A percentile compares a stretch with the other conserved stretches of the same genome.
Conservation (phyloP, 2,888 invertebrate genomes). For the Malthinus flaveolus region DNA sequence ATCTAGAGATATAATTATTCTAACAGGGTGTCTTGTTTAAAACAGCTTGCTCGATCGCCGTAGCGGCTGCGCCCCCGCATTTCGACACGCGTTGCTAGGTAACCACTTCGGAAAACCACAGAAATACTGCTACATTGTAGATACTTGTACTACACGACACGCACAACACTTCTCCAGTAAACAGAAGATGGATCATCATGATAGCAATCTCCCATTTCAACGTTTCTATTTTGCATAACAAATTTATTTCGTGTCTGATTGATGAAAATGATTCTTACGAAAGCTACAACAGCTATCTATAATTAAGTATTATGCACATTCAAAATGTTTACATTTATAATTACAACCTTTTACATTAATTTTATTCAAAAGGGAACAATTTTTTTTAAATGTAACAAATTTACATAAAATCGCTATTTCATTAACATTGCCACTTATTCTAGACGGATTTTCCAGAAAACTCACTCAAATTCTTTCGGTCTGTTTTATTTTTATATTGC, state of each 20-base stretch:
- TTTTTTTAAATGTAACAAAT: too few species aligned
- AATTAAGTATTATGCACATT: too few species aligned
- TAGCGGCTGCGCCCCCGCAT: conserved; percentile 43
- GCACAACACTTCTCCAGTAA: conserved; percentile 52
- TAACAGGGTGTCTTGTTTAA: conserved; percentile 57
- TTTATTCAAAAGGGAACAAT: too few species aligned
- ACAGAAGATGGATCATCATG: conserved; percentile 52
- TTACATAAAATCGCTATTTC: too few species aligned
- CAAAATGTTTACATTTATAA: too few species aligned
- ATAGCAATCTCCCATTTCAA: conserved; percentile 47
- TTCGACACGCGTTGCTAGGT: conserved; percentile 50
- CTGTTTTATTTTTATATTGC: too few species aligned
- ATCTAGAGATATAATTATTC: conserved; percentile 57
- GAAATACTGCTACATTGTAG: conserved; percentile 56
- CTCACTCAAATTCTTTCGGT: too few species aligned
- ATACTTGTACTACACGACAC: conserved; percentile 56
- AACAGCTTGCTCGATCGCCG: conserved; percentile 55
- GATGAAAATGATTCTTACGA: conserved; percentile 32
- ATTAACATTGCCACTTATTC: too few species aligned
- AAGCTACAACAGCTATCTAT: conserved; percentile 30
- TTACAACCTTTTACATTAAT: too few species aligned
- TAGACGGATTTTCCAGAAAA: too few species aligned
- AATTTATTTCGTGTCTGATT: conserved; percentile 41
- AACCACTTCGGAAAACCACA: conserved; percentile 54
- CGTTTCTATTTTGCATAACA: conserved; percentile 41